These are phyloP conservation scores for Coenobita brevimanus DNA, from an alignment of 1,140 invertebrate species.

Conservation along the genomic window DNA sequence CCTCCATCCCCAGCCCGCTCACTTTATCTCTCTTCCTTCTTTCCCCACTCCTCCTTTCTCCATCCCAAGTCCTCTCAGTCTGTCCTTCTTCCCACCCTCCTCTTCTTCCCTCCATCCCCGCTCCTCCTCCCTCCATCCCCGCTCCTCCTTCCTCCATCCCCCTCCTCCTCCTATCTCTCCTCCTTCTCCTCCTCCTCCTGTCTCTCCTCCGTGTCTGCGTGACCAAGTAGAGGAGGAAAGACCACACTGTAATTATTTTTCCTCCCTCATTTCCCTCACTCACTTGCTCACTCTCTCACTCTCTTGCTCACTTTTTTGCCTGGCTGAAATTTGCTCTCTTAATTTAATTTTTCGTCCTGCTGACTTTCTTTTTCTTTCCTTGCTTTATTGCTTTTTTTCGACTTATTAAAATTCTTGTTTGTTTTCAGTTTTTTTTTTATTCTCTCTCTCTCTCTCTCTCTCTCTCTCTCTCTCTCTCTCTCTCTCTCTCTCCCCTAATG, in stretches of 20 bases:
- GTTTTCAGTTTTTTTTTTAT: not conserved
- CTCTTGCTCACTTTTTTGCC: not conserved
- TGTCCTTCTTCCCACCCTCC: not conserved
- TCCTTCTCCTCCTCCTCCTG: not conserved
- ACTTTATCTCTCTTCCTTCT: no score
- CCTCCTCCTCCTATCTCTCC: not conserved
- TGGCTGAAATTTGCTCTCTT: not conserved
- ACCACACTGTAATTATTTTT: not conserved
- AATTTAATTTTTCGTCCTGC: not conserved
- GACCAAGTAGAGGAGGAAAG: not conserved
- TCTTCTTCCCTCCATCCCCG: no score
- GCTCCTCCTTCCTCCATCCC: not conserved
- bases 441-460: not conserved
- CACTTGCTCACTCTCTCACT: conserved; percentile 27
- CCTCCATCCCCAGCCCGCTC: no score
- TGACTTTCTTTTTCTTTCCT: not conserved
- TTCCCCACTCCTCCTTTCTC: not conserved
- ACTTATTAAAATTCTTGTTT: not conserved
- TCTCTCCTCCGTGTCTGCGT: not conserved
- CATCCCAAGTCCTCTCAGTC: not conserved
- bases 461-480: conserved; percentile 22
- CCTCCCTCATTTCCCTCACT: conserved; percentile 10
- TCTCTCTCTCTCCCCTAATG: conserved; percentile 18
- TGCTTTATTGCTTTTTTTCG: no score
- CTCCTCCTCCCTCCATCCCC: not conserved